These are phyloP conservation scores for Puffinus mauretanicus DNA, from an alignment of 2,113 vertebrate species.

Conservation along the genomic window DNA sequence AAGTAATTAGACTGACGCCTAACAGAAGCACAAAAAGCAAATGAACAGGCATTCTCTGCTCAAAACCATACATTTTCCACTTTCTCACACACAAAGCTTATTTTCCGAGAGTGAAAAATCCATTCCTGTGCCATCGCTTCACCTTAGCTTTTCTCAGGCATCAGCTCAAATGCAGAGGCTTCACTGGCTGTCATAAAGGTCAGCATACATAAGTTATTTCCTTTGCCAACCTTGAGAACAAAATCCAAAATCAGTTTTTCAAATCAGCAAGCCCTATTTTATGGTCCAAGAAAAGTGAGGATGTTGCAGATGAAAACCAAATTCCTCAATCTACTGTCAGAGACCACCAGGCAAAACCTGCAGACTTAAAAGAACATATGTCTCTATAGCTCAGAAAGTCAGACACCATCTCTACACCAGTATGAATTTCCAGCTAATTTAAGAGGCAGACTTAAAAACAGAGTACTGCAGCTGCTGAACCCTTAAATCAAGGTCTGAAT, in stretches of 20 bases:
- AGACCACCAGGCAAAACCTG: neutral
- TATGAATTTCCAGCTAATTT: conserved; percentile 11
- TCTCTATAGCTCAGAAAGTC: neutral
- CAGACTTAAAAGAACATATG: neutral
- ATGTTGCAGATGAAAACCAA: neutral
- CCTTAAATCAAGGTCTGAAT: neutral
- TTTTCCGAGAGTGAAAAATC: neutral
- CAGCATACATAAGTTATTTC: neutral
- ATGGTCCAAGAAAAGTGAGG: neutral
- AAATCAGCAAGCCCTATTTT: neutral
- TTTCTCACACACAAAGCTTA: neutral
- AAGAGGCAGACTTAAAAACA: conserved; percentile 11
- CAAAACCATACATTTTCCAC: neutral
- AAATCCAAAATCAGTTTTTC: conserved; percentile 19
- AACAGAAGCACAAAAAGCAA: neutral
- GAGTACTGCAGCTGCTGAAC: neutral
- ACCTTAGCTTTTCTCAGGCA: neutral
- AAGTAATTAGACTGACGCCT: neutral
- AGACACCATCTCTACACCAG: neutral
- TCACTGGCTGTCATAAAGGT: neutral
- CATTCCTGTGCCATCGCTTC: neutral
- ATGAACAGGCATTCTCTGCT: neutral
- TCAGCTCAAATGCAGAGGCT: neutral
- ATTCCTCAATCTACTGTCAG: neutral
- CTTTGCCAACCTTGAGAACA: neutral